Percentiles rank a stretch among this genome's conserved stretches.
phyloP scores from a whole-genome alignment of 2,113 vertebrate genomes.

The Dromiciops gliroides region DNA sequence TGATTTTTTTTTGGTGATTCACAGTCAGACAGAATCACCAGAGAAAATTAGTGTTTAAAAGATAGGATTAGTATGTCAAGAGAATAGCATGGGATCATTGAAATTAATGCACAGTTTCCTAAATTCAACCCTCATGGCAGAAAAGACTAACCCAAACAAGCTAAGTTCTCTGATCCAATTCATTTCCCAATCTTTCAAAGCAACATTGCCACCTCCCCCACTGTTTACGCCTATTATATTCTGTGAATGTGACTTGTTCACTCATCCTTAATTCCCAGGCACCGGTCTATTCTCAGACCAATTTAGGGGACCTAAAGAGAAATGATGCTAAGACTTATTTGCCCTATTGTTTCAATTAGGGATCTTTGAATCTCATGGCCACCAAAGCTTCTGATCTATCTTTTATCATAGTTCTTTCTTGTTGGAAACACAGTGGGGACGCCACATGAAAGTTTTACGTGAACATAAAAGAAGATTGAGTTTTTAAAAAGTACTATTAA shows the following conservation, averaged over 20 bases:
- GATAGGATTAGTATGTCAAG: not conserved
- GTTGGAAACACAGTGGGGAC: not conserved
- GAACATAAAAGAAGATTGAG: slow-evolving; percentile 48
- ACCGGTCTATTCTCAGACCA: not conserved
- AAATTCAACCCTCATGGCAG: not conserved
- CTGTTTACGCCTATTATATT: not conserved
- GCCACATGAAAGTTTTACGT: slow-evolving; percentile 24
- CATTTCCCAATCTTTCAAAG: not conserved
- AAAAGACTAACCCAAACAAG: not conserved
- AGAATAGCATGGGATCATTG: not conserved
- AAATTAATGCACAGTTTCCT: not conserved
- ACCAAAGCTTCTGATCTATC: not conserved
- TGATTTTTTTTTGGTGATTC: not conserved
- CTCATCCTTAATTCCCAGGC: slow-evolving; percentile 4
- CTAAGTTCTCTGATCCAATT: not conserved
- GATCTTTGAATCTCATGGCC: not conserved
- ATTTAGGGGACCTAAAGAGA: not conserved
- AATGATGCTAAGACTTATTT: not conserved
- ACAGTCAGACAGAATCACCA: not conserved
- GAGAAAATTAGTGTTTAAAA: not conserved
- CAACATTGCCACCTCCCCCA: not conserved
- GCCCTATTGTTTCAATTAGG: not conserved
- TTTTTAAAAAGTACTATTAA: slow-evolving; percentile 48
- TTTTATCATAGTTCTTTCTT: not conserved
- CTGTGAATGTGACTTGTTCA: slow-evolving; percentile 29